phyloP scores from a whole-genome alignment of 92 coral and sea anemone genomes.

The Bergia puertoricense region DNA sequence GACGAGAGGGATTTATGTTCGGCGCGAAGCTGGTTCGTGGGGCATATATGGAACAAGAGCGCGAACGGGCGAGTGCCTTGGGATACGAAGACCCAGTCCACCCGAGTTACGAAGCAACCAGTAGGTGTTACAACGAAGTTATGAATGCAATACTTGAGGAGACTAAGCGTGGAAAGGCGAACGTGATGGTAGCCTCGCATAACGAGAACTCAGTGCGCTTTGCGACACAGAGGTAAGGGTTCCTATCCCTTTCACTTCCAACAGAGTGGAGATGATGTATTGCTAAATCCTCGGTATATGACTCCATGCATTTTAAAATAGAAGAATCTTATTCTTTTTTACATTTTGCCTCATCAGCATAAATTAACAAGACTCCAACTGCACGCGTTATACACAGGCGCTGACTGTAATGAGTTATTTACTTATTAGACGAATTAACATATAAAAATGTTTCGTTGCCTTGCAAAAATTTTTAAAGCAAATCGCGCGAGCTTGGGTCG shows the following conservation, averaged over 20 bases:
- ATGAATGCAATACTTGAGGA: slow-evolving; percentile 83
- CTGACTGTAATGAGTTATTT: no score
- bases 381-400: no score
- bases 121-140: slow-evolving; percentile 81
- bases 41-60: slow-evolving; percentile 98
- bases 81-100: slow-evolving; percentile 92
- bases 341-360: neutral
- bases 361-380: no score
- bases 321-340: neutral
- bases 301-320: no score
- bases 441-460: no score
- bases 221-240: slow-evolving; percentile 83
- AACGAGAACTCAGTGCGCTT: slow-evolving; percentile 87
- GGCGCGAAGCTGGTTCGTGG: slow-evolving; percentile 97
- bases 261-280: neutral
- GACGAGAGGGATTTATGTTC: slow-evolving; percentile 92
- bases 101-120: slow-evolving; percentile 84
- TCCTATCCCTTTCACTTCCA: neutral
- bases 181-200: slow-evolving; percentile 93
- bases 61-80: slow-evolving; percentile 73
- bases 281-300: neutral
- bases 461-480: no score
- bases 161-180: slow-evolving; percentile 83
- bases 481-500: no score
- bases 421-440: no score